A percentile compares a stretch with the other conserved stretches of the same genome.
Evolutionary conservation across 2,113 vertebrate species (phyloP).

Genomic region (Leptobrachium ailaonicum): DNA sequence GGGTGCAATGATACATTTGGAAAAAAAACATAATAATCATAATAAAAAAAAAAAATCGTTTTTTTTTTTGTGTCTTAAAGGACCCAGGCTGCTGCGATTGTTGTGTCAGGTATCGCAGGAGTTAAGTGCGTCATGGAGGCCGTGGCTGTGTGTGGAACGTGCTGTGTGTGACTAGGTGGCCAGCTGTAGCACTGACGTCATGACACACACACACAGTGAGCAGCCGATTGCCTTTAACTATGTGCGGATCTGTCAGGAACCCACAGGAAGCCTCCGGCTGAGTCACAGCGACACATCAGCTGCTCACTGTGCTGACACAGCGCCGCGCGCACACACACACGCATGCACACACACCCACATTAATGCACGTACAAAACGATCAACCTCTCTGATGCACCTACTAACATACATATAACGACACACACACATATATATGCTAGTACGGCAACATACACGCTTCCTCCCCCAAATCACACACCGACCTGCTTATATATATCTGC

Average conservation of each 20-base stretch:
- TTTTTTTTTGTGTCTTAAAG: too few species aligned
- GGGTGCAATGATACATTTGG: too few species aligned
- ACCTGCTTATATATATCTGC: too few species aligned
- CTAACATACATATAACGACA: too few species aligned
- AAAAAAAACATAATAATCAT: too few species aligned
- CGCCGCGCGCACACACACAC: background rate
- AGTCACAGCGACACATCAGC: constrained; percentile 18
- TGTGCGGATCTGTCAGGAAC: background rate
- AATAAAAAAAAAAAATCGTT: too few species aligned
- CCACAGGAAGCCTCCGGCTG: background rate
- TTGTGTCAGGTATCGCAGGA: too few species aligned
- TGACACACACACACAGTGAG: background rate
- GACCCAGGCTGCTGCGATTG: too few species aligned
- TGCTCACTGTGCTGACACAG: background rate
- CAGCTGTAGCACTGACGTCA: background rate
- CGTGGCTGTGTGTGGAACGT: constrained; percentile 13
- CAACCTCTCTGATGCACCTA: too few species aligned
- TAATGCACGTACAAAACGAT: background rate
- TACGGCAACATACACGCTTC: too few species aligned
- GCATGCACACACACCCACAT: background rate
- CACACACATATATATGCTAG: too few species aligned
- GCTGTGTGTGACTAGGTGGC: constrained; percentile 3
- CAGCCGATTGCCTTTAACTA: background rate
- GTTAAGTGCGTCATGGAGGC: background rate
- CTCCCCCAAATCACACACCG: too few species aligned